Evolutionary conservation across 2,113 vertebrate genomes (phyloP), one percentile per base, ranked within the genome.

Genomic region (Rutilus rutilus): DNA sequence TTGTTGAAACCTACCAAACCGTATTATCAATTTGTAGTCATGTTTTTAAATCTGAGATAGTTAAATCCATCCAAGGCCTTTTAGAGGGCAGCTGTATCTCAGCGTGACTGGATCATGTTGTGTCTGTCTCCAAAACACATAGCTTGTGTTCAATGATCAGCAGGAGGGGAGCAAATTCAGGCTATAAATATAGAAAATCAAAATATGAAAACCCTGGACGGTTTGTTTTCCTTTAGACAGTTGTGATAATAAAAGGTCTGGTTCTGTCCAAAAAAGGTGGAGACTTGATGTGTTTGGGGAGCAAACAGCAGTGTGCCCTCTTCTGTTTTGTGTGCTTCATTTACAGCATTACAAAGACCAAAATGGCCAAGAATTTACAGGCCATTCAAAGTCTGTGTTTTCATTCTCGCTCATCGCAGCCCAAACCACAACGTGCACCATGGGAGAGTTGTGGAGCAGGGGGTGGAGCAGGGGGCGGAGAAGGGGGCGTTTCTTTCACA

Each of bases 81-180:
- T 60, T 76, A 82, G 7, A 52, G 45, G 67, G 42, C 88, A 87
- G 88, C 79, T 87, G 79, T 52, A 74, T 11, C 78, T 59, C 88
- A 54, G 83, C 47, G 6, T 39, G 64, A 73, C 12, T 71, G 50
- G 47, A 42, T 57, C 64, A 57, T 52, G 83, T 64, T 80, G 47
- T 73, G 42, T 60, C 75, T 12, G 33, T 60, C 14, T 59, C 9
- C 42, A 67, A 54, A 86, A 78, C 65, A 77, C 75, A 65, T 52
- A 54, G 27, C 62, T 71, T 42, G 17, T 65, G 30, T 42, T 86
- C 30, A 42, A 15, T 5, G 10, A 57, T 71, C 65, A 25, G 21
- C 7, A 5, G 65, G 81, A 57, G 14, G 30, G 45, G 78, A 5
- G 9, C 78, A 62, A 7, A 15, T 52, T 67, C 42, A 78, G 45